Conservation (phyloP, 2,888 invertebrate species). For the Dasypolia templi region DNA sequence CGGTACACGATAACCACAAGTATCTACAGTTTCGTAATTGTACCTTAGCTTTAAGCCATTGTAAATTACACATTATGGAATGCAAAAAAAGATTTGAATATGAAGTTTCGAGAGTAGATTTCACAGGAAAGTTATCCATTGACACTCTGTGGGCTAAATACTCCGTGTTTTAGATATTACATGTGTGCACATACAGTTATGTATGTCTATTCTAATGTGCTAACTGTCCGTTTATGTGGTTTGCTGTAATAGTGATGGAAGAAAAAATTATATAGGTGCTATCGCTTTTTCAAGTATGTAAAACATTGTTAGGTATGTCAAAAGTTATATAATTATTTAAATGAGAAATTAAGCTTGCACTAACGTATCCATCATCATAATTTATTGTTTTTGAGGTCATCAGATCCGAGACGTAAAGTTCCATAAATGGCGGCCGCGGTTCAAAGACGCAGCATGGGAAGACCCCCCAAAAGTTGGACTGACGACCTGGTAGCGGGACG, state of each 20-base stretch:
- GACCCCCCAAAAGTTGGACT: background rate
- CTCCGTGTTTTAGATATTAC: conserved; percentile 38
- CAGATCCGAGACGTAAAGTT: background rate
- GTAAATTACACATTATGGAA: too few species aligned
- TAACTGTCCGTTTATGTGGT: conserved; percentile 31
- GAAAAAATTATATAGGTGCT: background rate
- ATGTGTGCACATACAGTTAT: conserved; percentile 50
- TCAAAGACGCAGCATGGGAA: background rate
- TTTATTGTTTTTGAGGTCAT: background rate
- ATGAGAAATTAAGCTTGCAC: background rate
- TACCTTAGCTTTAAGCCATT: too few species aligned
- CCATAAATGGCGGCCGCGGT: background rate
- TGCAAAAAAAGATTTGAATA: too few species aligned
- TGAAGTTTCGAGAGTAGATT: too few species aligned
- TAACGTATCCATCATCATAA: background rate
- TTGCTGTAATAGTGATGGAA: conserved; percentile 37
- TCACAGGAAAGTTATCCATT: conserved; percentile 9
- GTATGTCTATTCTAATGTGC: conserved; percentile 42
- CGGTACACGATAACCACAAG: background rate
- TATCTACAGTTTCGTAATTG: too few species aligned
- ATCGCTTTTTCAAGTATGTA: too few species aligned
- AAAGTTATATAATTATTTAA: background rate
- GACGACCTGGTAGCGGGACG: background rate
- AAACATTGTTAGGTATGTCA: background rate
- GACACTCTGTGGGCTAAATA: conserved; percentile 19